These are phyloP conservation scores for Melanogrammus aeglefinus DNA, from an alignment of 2,797 vertebrate genomes.

Conservation along the genomic window DNA sequence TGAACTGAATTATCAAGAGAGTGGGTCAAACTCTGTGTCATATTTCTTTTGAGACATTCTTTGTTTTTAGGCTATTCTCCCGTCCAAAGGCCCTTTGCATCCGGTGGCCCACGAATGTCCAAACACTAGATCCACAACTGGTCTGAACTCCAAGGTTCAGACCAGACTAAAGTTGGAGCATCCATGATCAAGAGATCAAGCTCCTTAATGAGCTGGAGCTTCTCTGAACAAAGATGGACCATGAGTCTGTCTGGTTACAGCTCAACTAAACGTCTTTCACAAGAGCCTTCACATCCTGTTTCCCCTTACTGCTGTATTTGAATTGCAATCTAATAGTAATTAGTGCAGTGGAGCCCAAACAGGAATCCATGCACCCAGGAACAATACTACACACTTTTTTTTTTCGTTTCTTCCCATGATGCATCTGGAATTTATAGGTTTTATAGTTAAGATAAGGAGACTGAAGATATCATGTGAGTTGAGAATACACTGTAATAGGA, in stretches of 20 bases:
- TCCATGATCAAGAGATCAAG: too few relatives aligned
- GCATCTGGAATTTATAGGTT: neutral
- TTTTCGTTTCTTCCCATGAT: neutral
- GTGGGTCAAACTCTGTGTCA: too few relatives aligned
- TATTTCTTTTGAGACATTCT: too few relatives aligned
- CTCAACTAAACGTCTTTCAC: neutral
- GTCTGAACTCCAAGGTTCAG: neutral
- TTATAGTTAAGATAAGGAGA: neutral
- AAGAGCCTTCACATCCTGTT: neutral
- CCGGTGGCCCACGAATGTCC: too few relatives aligned
- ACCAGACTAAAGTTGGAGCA: neutral
- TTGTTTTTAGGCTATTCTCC: too few relatives aligned
- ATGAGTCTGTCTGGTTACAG: slow-evolving; percentile 30
- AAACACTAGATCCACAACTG: too few relatives aligned
- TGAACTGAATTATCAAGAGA: too few relatives aligned
- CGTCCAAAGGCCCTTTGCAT: too few relatives aligned
- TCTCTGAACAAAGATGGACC: neutral
- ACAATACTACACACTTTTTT: neutral
- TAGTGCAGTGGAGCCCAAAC: neutral
- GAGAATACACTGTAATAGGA: too few relatives aligned
- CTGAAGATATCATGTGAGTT: too few relatives aligned
- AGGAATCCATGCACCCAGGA: neutral
- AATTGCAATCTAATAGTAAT: neutral
- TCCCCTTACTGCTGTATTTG: neutral
- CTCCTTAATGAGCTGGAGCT: neutral